Percentiles rank a stretch among this genome's conserved stretches.
phyloP scores from a whole-genome alignment of 2,797 vertebrate genomes.

The Heterohyrax brucei region DNA sequence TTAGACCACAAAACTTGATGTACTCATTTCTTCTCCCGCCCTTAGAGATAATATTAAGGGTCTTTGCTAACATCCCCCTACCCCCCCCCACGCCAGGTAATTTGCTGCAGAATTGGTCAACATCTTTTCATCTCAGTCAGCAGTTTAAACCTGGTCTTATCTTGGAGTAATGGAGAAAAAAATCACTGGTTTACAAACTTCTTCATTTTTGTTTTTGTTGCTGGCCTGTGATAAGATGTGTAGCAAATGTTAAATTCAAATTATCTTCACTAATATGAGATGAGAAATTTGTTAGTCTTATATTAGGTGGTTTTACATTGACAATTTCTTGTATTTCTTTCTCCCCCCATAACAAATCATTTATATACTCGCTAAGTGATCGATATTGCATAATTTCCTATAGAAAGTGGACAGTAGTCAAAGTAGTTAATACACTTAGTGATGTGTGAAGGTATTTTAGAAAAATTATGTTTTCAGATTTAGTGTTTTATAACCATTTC shows the following conservation, averaged over 20 bases:
- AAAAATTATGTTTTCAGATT: constrained; percentile 9
- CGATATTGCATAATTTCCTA: neutral
- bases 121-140: neutral
- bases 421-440: neutral
- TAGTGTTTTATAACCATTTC: constrained; percentile 13
- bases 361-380: neutral
- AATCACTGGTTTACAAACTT: neutral
- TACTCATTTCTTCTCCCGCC: neutral
- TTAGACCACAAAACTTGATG: neutral
- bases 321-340: constrained; percentile 42
- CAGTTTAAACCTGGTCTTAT: neutral
- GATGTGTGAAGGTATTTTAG: neutral
- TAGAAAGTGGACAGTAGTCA: neutral
- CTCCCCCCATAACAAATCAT: neutral
- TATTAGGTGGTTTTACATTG: neutral
- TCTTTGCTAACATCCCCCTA: neutral
- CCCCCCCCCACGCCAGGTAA: neutral
- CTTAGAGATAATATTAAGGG: neutral
- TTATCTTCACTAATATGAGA: neutral
- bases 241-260: constrained; percentile 17
- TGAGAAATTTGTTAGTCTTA: neutral
- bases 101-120: neutral
- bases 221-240: neutral
- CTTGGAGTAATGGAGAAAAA: neutral
- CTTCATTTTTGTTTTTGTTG: constrained; percentile 36